phyloP scores from a whole-genome alignment of 2,797 vertebrate genomes.

The Acrossocheilus fasciatus region DNA sequence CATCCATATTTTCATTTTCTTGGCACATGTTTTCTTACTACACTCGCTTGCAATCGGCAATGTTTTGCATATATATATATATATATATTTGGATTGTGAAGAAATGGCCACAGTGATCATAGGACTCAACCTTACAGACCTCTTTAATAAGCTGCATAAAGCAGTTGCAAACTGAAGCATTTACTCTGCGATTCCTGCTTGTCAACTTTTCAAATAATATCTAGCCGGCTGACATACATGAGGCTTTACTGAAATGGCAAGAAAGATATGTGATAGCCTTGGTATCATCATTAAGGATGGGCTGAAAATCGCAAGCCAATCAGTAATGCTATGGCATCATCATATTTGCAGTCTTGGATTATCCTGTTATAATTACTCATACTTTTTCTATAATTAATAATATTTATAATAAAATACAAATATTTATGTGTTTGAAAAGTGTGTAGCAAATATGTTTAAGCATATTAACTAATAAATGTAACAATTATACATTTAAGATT shows the following conservation, averaged over 20 bases:
- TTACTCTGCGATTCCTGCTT: not conserved
- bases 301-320: not conserved
- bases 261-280: not conserved
- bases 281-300: too few species aligned
- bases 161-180: not conserved
- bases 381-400: not conserved
- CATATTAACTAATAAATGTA: not conserved
- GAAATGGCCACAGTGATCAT: not conserved
- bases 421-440: not conserved
- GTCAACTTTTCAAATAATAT: slow-evolving; percentile 10
- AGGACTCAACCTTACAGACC: not conserved
- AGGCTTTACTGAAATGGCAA: not conserved
- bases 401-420: not conserved
- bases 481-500: not conserved
- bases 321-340: not conserved
- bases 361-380: not conserved
- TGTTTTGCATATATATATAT: not conserved
- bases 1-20: not conserved
- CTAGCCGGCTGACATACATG: not conserved
- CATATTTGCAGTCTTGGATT: not conserved
- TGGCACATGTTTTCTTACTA: slow-evolving; percentile 1
- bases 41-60: not conserved
- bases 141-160: not conserved
- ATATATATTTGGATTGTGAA: not conserved
- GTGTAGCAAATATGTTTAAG: not conserved